Evolutionary conservation across 1,140 invertebrate species (phyloP).

Genomic region (Hermetia illucens): DNA sequence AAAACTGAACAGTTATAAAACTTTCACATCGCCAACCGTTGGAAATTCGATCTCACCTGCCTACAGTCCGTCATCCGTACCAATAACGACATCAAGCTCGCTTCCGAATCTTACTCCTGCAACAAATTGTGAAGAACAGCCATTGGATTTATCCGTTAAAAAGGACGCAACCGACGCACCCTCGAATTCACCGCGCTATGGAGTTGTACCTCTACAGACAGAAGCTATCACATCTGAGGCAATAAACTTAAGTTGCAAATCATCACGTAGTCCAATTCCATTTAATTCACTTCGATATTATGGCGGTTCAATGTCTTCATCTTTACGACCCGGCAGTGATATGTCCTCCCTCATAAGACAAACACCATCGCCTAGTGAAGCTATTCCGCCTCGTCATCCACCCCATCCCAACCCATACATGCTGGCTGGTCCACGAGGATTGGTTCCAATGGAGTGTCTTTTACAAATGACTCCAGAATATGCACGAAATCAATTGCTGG

Average conservation of each 20-base stretch:
- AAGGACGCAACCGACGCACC: slow-evolving; percentile 44
- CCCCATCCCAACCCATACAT: background rate
- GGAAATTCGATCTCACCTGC: slow-evolving; percentile 4
- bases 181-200: slow-evolving; percentile 42
- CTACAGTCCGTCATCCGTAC: slow-evolving; percentile 1
- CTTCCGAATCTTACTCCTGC: slow-evolving; percentile 10
- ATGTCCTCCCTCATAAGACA: slow-evolving; percentile 19
- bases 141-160: slow-evolving; percentile 77
- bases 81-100: slow-evolving; percentile 8
- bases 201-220: slow-evolving; percentile 20
- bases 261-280: slow-evolving; percentile 42
- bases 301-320: no score
- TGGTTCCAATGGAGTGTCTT: slow-evolving; percentile 45
- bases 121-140: slow-evolving; percentile 50
- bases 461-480: slow-evolving; percentile 43
- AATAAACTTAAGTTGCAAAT: slow-evolving; percentile 54
- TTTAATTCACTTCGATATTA: no score
- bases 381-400: slow-evolving; percentile 16
- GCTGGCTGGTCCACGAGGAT: slow-evolving; percentile 1
- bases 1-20: slow-evolving; percentile 36
- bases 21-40: slow-evolving; percentile 7
- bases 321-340: slow-evolving; percentile 5
- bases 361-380: slow-evolving; percentile 36
- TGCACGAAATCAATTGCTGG: slow-evolving; percentile 37
- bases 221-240: slow-evolving; percentile 36